Evolutionary conservation across 2,113 vertebrate species (phyloP), one percentile per base, ranked within the genome.

Genomic region (Nestor notabilis): DNA sequence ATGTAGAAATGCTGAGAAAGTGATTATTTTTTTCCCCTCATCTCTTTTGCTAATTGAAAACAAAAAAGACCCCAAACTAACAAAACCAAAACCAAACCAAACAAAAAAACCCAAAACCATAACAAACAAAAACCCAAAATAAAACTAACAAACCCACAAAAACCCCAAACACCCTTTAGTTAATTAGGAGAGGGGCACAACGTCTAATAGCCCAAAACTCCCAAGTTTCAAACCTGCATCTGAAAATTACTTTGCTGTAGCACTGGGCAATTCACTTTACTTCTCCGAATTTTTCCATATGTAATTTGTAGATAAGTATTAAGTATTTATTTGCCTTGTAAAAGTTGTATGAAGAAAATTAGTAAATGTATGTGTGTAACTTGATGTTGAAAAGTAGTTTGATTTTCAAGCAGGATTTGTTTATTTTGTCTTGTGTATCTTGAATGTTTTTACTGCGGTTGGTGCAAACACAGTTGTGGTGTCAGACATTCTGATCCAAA

Each of bases 131-230:
- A 1, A 2, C 2, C 6, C 3, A 47, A 58, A 58, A 58, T 58
- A 33, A 77, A 65, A 28, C 64, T 68, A 37, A 81, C 56, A 58
- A 58, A 23, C 56, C n/a, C 15, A 58, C 56, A 29, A 49, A 47
- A 2, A 1, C 3, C 6, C 2, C 43, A 58, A 23, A 58, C 33
- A 1, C 13, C 0, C 2, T 60, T 10, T 31, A 80, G 17, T 56
- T 86, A 80, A 65, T 41, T 72, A 37, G 58, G 75, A 79, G 15
- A 56, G 11, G 1, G 7, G 11, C 23, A 80, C 10, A 94, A 33
- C 4, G 25, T 37, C 12, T 71, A 81, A 74, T 27, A 81, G 14
- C 12, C 23, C 12, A 70, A 79, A 91, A 3, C 12, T 27, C 23
- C 7, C 17, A 68, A 75, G 23, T 46, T 78, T 39, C 27, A 92